Percentiles rank a stretch among this genome's conserved stretches.
phyloP scores from a whole-genome alignment of 2,888 invertebrate species.

The Diarsia mendica region DNA sequence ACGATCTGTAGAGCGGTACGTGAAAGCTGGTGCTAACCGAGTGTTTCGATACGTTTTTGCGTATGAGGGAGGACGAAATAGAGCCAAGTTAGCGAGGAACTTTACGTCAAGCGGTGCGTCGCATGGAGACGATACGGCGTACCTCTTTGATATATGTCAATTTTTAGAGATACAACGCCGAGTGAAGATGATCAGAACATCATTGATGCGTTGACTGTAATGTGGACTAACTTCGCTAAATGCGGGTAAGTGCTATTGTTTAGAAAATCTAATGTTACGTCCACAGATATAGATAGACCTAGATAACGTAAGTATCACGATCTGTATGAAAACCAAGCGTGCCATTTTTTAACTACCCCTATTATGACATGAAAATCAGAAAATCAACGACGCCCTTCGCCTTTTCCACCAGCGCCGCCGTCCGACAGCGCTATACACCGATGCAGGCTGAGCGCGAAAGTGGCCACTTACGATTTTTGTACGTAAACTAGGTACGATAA shows the following conservation, averaged over 20 bases:
- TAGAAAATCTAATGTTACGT: neutral
- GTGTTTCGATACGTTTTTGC: constrained; percentile 32
- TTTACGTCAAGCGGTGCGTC: constrained; percentile 28
- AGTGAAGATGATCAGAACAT: constrained; percentile 33
- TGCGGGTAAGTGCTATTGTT: constrained; percentile 37
- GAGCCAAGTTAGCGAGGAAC: neutral
- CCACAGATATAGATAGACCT: too few species aligned
- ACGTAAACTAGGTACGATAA: too few species aligned
- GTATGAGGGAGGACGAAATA: constrained; percentile 41
- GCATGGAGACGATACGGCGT: constrained; percentile 28
- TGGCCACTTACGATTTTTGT: too few species aligned
- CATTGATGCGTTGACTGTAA: constrained; percentile 37
- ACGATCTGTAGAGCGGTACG: constrained; percentile 22
- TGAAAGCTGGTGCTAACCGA: constrained; percentile 13
- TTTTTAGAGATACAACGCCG: constrained; percentile 9
- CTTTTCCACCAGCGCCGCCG: too few species aligned
- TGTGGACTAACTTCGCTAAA: constrained; percentile 53
- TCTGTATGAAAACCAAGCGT: too few species aligned
- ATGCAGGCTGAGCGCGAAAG: too few species aligned
- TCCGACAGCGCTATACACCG: too few species aligned
- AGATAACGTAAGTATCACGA: too few species aligned
- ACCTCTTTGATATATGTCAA: constrained; percentile 24
- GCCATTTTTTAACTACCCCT: too few species aligned
- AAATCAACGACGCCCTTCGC: too few species aligned
- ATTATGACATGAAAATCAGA: too few species aligned